Base-by-base conservation (phyloP, 2,113 vertebrate genomes). In the Hemicordylus capensis region DNA sequence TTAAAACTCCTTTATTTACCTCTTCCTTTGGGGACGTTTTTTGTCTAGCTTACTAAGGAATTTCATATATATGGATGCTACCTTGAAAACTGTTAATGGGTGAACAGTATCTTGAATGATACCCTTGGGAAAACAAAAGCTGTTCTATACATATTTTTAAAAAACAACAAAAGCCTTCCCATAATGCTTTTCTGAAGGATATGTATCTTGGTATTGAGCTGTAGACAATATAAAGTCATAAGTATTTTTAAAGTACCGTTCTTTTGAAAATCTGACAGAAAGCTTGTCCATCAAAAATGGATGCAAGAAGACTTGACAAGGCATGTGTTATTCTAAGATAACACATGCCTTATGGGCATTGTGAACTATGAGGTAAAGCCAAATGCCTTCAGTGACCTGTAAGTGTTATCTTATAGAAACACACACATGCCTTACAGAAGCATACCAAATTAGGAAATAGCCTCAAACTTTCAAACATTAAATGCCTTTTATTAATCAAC, bases 391-490 rank as follows among this genome's bases (percentile, higher is more conserved):
- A 70, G 84, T 85, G 90, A 93, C 94, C 88, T 83, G 89, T 48
- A 85, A 77, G 44, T 17, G 81, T 93, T 94, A 94, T 94, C 95
- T 94, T 86, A 83, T 61, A 54, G 85, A 56, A 92, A 46, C 94
- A 95, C 19, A 66, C 80, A 39, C 73, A 85, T 34, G 74, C 82
- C 85, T 89, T 77, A 24, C 74, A 44, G 87, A 76, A 79, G 28
- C 66, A 78, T 56, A 74, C 0, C 0, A 84, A 93, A 90, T 87
- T 87, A 89, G 11, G 87, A 91, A 94, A 86, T 48, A 91, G 83
- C 44, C 26, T 34, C 46, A 84, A 83, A 89, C 81, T 90, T 84
- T 44, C 6, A 83, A 78, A 89, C 88, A 51, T 83, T 66, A 90
- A 87, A 48, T 48, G 1, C n/a, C 34, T 64, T 46, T 80, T 63